Percentiles rank a stretch among this genome's conserved stretches.
Evolutionary conservation across 2,888 invertebrate species (phyloP).

Genomic region (Cataglyphis livida): DNA sequence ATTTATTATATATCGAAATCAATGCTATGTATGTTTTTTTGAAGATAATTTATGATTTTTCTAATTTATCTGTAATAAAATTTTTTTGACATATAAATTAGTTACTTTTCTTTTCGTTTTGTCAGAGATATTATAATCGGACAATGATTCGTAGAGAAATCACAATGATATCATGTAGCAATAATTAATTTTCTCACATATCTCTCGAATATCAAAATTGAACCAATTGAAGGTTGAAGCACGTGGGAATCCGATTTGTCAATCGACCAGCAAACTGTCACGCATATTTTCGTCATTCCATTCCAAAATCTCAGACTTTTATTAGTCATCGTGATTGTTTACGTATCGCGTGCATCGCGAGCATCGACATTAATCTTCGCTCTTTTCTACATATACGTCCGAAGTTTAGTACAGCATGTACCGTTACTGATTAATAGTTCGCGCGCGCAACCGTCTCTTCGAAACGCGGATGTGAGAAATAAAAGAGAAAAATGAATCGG

Average conservation of each 20-base stretch:
- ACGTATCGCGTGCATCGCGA: not conserved
- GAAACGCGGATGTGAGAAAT: constrained; percentile 27
- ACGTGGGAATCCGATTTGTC: not conserved
- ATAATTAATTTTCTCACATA: constrained; percentile 14
- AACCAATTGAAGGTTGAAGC: not conserved
- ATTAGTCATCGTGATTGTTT: not conserved
- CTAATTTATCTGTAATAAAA: not conserved
- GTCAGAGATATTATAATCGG: not conserved
- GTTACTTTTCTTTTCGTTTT: not conserved
- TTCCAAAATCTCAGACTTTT: not conserved
- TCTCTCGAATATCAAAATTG: not conserved
- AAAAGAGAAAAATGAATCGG: not conserved
- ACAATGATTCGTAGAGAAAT: not conserved
- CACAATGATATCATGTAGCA: not conserved
- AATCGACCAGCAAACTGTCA: not conserved
- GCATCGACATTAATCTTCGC: not conserved
- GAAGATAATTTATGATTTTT: not conserved
- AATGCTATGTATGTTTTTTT: not conserved
- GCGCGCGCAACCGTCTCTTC: constrained; percentile 24
- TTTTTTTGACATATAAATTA: not conserved
- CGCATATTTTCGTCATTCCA: not conserved
- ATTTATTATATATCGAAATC: not conserved
- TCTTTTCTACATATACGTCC: not conserved
- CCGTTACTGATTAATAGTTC: constrained; percentile 24
- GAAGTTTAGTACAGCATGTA: constrained; percentile 18